Percentiles rank a stretch among this genome's conserved stretches.
Conservation (phyloP, 2,797 vertebrate species). For the Etheostoma perlongum region DNA sequence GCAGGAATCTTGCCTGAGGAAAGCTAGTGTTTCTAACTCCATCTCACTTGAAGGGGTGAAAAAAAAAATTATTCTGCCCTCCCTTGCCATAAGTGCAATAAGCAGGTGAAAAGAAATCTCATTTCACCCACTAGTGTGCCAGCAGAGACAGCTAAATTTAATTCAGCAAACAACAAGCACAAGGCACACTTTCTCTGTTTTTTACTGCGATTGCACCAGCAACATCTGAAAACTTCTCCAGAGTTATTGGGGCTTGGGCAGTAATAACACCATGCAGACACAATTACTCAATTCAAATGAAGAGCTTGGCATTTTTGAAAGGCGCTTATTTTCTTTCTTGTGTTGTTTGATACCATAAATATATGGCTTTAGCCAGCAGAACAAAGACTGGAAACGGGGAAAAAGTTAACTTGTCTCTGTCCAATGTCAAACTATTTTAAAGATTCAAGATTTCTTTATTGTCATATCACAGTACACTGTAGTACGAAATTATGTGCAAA, state of each 20-base stretch:
- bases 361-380: not conserved
- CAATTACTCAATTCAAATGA: slow-evolving; percentile 22
- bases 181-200: slow-evolving; percentile 33
- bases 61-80: slow-evolving; percentile 43
- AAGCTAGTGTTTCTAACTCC: slow-evolving; percentile 40
- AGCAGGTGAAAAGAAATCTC: slow-evolving; percentile 69
- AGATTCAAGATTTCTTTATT: no score
- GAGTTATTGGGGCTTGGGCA: slow-evolving; percentile 31
- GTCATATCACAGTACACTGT: no score
- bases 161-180: slow-evolving; percentile 63
- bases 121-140: slow-evolving; percentile 67
- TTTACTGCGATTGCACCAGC: slow-evolving; percentile 18
- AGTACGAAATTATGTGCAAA: no score
- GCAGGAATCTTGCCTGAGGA: slow-evolving; percentile 41
- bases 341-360: slow-evolving; percentile 4
- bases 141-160: slow-evolving; percentile 69
- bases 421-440: not conserved
- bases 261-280: slow-evolving; percentile 4
- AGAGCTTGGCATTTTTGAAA: not conserved
- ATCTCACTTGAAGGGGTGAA: slow-evolving; percentile 50
- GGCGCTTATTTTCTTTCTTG: not conserved
- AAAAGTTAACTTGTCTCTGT: no score
- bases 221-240: slow-evolving; percentile 26
- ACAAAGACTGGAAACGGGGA: no score
- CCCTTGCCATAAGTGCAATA: slow-evolving; percentile 57